Evolutionary conservation across 2,888 invertebrate species (phyloP), one percentile per base, ranked within the genome.

Genomic region (Apodemia hepburni): DNA sequence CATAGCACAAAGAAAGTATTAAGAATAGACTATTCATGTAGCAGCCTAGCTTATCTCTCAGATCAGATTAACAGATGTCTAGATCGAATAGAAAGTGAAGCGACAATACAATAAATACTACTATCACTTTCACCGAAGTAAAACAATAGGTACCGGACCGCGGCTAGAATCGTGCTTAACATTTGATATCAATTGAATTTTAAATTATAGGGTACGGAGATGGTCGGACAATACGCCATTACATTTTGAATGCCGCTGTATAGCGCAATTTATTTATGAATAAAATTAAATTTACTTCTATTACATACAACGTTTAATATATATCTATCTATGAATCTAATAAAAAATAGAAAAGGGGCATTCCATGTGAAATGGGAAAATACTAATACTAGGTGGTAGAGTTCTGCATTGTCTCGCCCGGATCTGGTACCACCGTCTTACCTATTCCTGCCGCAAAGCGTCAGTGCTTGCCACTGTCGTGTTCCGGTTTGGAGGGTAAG

Each of bases 91-190:
- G 54, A 54, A 54, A 54, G 54, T 54, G 27, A 22, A 54, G 54
- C 54, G 54, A 54, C 54, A 54, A 54, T 27, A 54, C 54, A 54
- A 54, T 54, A 54, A 54, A 27, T 27, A 54, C 8, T 27, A 54
- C 54, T 54, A 54, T 54, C 54, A 54, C 54, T 54, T 54, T 54
- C 54, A 54, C 54, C 54, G 22, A 54, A 54, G 22, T 54, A 27
- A 54, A 54, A 54, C 54, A 54, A 54, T 54, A 27, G 54, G 27
- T 27, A 22, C 54, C 12, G 54, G 27, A 54, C 22, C 15, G 51
- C 18, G 27, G 54, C 54, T 22, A 54, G 54, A 54, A 54, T 54
- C 54, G 54, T 54, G 54, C 27, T 22, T 27, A 54, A 27, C 54
- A 54, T 54, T 54, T 54, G 54, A 27, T 54, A 54, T 51, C 51